Evolutionary conservation across 2,113 vertebrate genomes (phyloP).

Genomic region (Ivindomyrus marchei): DNA sequence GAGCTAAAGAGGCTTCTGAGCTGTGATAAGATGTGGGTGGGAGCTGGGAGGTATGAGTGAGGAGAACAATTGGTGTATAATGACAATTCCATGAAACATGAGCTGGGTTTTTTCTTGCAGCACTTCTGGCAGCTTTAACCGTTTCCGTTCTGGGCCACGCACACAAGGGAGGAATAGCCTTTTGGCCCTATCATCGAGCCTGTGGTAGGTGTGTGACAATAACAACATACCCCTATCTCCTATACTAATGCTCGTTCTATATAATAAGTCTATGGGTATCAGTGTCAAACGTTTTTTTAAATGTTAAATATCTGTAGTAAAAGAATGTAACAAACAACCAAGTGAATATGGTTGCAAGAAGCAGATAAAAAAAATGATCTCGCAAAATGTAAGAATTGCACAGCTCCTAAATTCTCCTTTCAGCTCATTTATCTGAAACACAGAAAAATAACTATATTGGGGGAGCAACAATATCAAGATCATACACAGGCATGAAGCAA

Average conservation of each 20-base stretch:
- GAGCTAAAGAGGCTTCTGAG: background rate
- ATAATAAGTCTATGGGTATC: background rate
- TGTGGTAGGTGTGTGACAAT: background rate
- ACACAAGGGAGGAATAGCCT: background rate
- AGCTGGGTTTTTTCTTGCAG: background rate
- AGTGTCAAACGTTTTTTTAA: background rate
- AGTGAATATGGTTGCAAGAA: background rate
- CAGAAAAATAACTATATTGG: background rate
- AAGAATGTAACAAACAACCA: background rate
- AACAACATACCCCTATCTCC: background rate
- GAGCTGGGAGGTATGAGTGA: background rate
- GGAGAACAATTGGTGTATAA: background rate
- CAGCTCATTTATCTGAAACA: background rate
- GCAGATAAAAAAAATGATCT: background rate
- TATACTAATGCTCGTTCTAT: background rate
- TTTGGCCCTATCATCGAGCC: background rate
- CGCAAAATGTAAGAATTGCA: background rate
- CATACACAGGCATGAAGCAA: background rate
- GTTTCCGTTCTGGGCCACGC: background rate
- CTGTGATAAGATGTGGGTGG: background rate
- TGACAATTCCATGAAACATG: background rate
- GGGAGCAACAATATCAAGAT: background rate
- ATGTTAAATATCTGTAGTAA: background rate
- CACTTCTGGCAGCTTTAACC: background rate
- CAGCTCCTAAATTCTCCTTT: background rate